These are phyloP conservation scores for Entelurus aequoreus DNA, from an alignment of 2,113 vertebrate genomes.

Conservation along the genomic window DNA sequence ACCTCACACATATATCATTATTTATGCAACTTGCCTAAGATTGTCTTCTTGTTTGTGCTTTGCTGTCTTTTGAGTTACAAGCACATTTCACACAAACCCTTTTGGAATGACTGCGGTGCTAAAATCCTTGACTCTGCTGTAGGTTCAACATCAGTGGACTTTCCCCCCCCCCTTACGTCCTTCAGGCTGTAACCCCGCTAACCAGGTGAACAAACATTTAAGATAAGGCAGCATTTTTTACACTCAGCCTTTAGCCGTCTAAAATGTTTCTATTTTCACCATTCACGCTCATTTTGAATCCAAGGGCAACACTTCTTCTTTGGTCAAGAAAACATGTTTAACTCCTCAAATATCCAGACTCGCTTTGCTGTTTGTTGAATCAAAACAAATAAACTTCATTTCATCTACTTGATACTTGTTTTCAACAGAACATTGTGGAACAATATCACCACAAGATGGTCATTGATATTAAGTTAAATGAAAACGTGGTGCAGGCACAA, in stretches of 20 bases:
- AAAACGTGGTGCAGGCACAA: not conserved
- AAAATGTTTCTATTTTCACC: constrained; percentile 47
- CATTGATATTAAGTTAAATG: not conserved
- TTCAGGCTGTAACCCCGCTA: constrained; percentile 59
- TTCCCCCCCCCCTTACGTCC: constrained; percentile 23
- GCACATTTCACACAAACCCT: constrained; percentile 13
- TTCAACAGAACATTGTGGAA: not conserved
- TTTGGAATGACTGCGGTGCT: constrained; percentile 22
- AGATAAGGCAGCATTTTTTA: constrained; percentile 68
- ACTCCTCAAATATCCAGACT: constrained; percentile 45
- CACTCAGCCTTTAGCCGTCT: constrained; percentile 54
- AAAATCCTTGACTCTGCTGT: constrained; percentile 30
- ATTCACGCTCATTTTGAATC: constrained; percentile 31
- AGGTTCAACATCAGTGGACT: constrained; percentile 35
- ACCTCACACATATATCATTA: no score
- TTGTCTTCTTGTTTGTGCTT: constrained; percentile 1
- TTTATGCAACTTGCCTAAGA: no score
- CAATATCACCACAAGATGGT: not conserved
- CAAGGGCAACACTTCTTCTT: constrained; percentile 61
- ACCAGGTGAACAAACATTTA: constrained; percentile 74
- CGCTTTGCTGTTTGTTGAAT: constrained; percentile 38
- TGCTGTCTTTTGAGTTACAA: not conserved
- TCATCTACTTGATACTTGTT: not conserved
- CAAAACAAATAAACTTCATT: constrained; percentile 5
- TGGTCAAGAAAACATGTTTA: constrained; percentile 51